Evolutionary conservation across 2,888 invertebrate genomes (phyloP).

Genomic region (Beris morrisii): DNA sequence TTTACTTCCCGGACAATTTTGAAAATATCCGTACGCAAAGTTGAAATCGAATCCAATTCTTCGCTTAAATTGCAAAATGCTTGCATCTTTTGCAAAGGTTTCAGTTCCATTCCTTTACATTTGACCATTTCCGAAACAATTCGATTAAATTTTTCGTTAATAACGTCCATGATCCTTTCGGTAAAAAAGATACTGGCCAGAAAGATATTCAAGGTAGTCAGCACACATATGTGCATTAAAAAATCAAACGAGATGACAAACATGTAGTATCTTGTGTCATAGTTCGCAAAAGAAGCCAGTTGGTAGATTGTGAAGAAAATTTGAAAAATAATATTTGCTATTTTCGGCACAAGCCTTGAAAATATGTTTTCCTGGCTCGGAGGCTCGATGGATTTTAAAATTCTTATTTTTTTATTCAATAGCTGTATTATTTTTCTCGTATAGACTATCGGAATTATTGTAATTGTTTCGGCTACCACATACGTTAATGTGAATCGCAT

Average conservation of each 20-base stretch:
- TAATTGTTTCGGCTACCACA: background rate
- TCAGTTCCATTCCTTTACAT: no score
- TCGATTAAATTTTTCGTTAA: slow-evolving; percentile 4
- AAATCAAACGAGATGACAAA: no score
- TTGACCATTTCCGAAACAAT: slow-evolving; percentile 4
- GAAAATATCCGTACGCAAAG: slow-evolving; percentile 1
- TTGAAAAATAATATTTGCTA: no score
- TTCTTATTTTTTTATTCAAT: background rate
- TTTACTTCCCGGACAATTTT: slow-evolving; percentile 14
- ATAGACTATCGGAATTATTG: background rate
- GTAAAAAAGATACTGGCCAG: slow-evolving; percentile 15
- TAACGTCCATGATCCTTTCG: slow-evolving; percentile 11
- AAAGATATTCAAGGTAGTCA: slow-evolving; percentile 4
- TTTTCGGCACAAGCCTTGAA: no score
- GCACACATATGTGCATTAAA: no score
- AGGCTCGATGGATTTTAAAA: no score
- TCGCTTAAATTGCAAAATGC: slow-evolving; percentile 15
- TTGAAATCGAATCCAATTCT: slow-evolving; percentile 1
- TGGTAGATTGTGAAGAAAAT: no score
- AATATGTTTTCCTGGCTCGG: no score
- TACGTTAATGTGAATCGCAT: background rate
- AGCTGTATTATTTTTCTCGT: background rate
- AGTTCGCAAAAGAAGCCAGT: no score
- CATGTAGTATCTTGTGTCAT: no score
- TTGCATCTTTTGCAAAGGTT: background rate